Base-by-base conservation (phyloP, 2,888 invertebrate genomes). In the Drosophila recens region DNA sequence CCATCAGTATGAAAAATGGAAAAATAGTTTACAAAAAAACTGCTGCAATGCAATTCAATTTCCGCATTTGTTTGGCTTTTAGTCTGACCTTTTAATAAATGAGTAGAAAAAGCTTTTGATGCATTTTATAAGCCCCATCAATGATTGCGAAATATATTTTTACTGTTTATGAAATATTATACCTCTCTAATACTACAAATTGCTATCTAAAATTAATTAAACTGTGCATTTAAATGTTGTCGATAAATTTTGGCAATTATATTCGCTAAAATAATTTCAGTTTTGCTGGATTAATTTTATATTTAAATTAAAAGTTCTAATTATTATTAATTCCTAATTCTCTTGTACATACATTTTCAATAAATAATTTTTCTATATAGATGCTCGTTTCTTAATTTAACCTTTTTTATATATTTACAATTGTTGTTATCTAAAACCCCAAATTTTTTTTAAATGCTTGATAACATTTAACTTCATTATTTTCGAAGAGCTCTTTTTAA, bases 1-100 rank as follows among this genome's bases (percentile, higher is more conserved):
- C 75, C 77, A 87, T 82, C 73, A 58, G n/a, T 34, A 51, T n/a
- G 17, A 45, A 48, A n/a, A 33, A 23, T 27, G 17, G 4, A 20
- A 13, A 15, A 23, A 23, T 56, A 65, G 45, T 17, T 45, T 17
- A 6, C 42, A 53, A 48, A 57, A 20, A n/a, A 52, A 48, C 52
- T 71, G 33, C 61, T 64, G 56, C 53, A 46, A 42, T 69, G 67
- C 83, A 83, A 83, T 85, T 85, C 69, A 87, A 87, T 86, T 87
- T 86, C 86, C 88, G 75, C 67, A 68, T 63, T 75, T 75, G 61
- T 63, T 82, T 64, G 69, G 46, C 67, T 68, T 49, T 45, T 52
- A 57, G 45, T 56, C 40, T 42, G 46, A 59, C 49, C 49, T 52
- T 54, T 58, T 62, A 56, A 53, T 61, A 45, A 57, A 70, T 70